These are phyloP conservation scores for Neotoxoptera formosana DNA, from an alignment of 1,140 invertebrate species.

Conservation along the genomic window DNA sequence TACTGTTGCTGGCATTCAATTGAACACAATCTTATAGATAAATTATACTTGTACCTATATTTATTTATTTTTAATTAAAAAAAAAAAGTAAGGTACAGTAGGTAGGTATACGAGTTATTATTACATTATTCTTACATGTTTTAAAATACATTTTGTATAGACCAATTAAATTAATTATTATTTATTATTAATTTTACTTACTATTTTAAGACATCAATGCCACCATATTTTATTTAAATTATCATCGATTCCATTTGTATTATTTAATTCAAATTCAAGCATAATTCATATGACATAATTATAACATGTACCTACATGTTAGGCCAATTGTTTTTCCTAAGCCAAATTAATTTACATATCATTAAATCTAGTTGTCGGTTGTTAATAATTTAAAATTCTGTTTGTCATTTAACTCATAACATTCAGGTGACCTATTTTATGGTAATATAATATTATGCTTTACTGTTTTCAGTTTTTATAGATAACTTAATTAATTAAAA, in stretches of 20 bases:
- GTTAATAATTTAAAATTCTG: conserved; percentile 32
- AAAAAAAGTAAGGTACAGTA: too few relatives aligned
- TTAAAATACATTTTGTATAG: neutral
- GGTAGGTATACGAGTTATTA: neutral
- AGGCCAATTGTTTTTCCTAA: neutral
- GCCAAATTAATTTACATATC: conserved; percentile 26
- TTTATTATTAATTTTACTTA: neutral
- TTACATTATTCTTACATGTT: neutral
- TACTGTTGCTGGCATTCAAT: neutral
- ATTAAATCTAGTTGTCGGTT: neutral
- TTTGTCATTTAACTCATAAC: neutral
- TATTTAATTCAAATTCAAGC: neutral
- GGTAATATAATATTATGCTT: neutral
- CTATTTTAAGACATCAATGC: neutral
- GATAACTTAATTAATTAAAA: neutral
- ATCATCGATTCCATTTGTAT: neutral
- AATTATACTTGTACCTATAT: neutral
- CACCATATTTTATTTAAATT: neutral
- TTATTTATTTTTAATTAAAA: too few relatives aligned
- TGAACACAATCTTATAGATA: neutral
- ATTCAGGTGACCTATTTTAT: conserved; percentile 16
- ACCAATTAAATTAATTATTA: conserved; percentile 9
- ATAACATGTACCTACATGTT: neutral
- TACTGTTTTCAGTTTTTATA: neutral
- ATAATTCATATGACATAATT: neutral